Conservation (phyloP, 2,797 vertebrate species). For the Melanotaenia maccullochi region DNA sequence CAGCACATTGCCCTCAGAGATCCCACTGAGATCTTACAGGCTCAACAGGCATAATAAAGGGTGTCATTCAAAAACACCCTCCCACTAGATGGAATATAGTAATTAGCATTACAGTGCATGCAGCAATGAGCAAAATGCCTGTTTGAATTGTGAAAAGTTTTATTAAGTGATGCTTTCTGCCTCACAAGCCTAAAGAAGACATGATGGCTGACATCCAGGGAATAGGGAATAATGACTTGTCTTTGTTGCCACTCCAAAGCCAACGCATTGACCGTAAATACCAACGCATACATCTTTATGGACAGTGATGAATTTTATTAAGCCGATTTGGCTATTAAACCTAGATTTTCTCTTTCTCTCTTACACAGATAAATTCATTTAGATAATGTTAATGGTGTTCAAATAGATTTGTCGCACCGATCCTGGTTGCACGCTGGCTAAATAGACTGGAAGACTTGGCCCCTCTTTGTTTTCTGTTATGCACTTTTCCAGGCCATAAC, state of each 20-base stretch:
- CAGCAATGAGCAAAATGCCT: slow-evolving; percentile 45
- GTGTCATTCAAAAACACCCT: slow-evolving; percentile 58
- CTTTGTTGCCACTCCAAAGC: slow-evolving; percentile 76
- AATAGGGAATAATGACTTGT: slow-evolving; percentile 75
- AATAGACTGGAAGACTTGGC: slow-evolving; percentile 41
- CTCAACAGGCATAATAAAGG: slow-evolving; percentile 49
- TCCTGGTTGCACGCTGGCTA: slow-evolving; percentile 23
- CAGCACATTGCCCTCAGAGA: slow-evolving; percentile 36
- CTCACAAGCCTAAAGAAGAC: slow-evolving; percentile 74
- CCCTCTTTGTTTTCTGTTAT: slow-evolving; percentile 61
- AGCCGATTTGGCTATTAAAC: slow-evolving; percentile 14
- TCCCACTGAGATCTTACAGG: slow-evolving; percentile 44
- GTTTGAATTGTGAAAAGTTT: slow-evolving; percentile 65
- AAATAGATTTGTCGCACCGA: slow-evolving; percentile 17
- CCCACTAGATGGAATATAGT: slow-evolving; percentile 53
- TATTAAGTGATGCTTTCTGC: slow-evolving; percentile 70
- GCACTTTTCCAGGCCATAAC: slow-evolving; percentile 69
- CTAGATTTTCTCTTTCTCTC: not conserved
- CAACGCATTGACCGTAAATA: slow-evolving; percentile 78
- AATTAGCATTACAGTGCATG: slow-evolving; percentile 34
- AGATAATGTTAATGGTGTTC: slow-evolving; percentile 8
- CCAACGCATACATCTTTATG: slow-evolving; percentile 50
- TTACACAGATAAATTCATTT: not conserved
- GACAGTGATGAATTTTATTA: slow-evolving; percentile 26
- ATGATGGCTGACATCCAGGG: slow-evolving; percentile 74